A percentile compares a stretch with the other conserved stretches of the same genome.
These are phyloP conservation scores for Lepidostoma basale DNA, from an alignment of 1,140 invertebrate species.

Conservation along the genomic window DNA sequence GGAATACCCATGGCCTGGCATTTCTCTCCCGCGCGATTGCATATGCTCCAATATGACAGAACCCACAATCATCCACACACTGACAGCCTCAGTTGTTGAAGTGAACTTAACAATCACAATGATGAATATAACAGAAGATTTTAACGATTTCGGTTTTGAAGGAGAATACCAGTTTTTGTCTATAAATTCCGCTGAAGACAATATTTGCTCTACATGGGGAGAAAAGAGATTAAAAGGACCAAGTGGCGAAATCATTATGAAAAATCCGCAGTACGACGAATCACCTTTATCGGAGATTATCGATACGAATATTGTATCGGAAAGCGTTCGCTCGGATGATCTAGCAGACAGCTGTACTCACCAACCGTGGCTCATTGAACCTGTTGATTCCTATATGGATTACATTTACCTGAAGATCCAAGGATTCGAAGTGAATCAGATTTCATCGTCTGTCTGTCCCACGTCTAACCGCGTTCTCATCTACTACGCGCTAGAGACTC, in stretches of 20 bases:
- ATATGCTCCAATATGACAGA: constrained; percentile 74
- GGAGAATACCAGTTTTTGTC: constrained; percentile 76
- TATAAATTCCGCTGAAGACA: constrained; percentile 58
- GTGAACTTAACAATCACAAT: constrained; percentile 74
- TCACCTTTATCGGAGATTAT: constrained; percentile 54
- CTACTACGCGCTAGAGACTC: constrained; percentile 69
- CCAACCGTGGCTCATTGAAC: constrained; percentile 79
- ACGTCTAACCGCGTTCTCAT: constrained; percentile 77
- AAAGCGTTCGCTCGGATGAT: constrained; percentile 59
- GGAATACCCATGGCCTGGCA: constrained; percentile 76
- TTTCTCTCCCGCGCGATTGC: constrained; percentile 73
- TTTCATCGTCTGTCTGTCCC: constrained; percentile 64
- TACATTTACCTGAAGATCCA: constrained; percentile 74
- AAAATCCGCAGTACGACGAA: constrained; percentile 55
- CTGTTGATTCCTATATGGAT: constrained; percentile 70
- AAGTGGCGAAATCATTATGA: constrained; percentile 69
- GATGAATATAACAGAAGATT: constrained; percentile 85
- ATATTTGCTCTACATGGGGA: constrained; percentile 66
- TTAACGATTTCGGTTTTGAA: constrained; percentile 80
- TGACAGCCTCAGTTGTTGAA: constrained; percentile 72
- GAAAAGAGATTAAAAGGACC: constrained; percentile 69
- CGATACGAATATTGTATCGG: constrained; percentile 58
- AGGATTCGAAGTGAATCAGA: constrained; percentile 65
- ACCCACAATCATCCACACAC: constrained; percentile 63
- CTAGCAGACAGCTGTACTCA: constrained; percentile 67